phyloP scores from a whole-genome alignment of 2,113 vertebrate species.

The Pelusios castaneus region DNA sequence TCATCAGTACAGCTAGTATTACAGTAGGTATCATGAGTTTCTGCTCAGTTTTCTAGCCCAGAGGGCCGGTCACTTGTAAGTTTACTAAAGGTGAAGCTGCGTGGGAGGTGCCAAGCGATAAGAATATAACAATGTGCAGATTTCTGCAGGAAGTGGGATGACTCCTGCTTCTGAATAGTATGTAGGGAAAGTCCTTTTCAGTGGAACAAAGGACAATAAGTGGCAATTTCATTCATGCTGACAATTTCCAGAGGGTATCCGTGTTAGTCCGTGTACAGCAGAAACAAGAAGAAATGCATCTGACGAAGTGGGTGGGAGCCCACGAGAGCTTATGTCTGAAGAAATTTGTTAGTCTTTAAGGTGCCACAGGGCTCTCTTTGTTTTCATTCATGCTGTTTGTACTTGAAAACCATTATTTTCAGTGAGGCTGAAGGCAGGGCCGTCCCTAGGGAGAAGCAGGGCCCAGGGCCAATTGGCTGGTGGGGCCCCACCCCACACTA shows the following conservation, averaged over 20 bases:
- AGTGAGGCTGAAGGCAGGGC: neutral
- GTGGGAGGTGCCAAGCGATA: neutral
- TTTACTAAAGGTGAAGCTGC: neutral
- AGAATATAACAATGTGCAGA: neutral
- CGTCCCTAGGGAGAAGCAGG: too few species aligned
- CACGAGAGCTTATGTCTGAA: too few species aligned
- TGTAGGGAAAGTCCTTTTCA: neutral
- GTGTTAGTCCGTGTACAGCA: too few species aligned
- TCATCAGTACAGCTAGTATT: neutral
- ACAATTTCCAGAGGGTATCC: too few species aligned
- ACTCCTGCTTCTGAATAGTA: neutral
- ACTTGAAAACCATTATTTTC: neutral
- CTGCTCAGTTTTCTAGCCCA: neutral
- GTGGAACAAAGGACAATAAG: fast-evolving
- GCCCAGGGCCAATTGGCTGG: too few species aligned
- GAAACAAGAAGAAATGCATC: too few species aligned
- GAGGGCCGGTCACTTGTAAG: neutral
- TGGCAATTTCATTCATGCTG: neutral
- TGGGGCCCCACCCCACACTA: too few species aligned
- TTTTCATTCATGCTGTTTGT: neutral
- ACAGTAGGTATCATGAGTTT: neutral
- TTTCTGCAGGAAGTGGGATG: neutral
- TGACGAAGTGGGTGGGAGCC: too few species aligned
- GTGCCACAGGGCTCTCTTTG: too few species aligned
- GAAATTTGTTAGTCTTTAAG: too few species aligned